phyloP scores from a whole-genome alignment of 2,888 invertebrate genomes.

The Pristionchus arcanus region DNA sequence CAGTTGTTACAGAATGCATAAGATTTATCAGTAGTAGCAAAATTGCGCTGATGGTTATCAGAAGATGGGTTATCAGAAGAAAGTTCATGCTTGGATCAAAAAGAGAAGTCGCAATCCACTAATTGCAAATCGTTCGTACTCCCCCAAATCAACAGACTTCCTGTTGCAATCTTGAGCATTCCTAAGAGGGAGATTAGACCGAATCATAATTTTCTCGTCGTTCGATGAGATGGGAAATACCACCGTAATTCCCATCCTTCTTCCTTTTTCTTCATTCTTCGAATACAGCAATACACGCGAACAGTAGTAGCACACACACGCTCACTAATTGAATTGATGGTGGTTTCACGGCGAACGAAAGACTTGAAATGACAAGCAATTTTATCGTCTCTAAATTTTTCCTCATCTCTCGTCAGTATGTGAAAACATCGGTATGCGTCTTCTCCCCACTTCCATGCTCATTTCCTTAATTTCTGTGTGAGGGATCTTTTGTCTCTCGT shows the following conservation, averaged over 20 bases:
- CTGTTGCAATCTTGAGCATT: neutral
- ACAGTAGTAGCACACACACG: neutral
- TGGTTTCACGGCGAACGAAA: conserved; percentile 6
- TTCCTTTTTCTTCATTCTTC: neutral
- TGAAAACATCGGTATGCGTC: neutral
- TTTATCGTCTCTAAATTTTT: no score
- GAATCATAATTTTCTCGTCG: conserved; percentile 34
- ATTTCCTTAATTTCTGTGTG: neutral
- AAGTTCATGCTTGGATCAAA: no score
- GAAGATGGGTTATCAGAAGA: no score
- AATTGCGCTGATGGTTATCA: no score
- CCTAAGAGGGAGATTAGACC: neutral
- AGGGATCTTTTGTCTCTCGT: neutral
- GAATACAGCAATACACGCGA: neutral
- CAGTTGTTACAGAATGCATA: no score
- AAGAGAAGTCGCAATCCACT: no score
- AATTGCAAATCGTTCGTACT: neutral
- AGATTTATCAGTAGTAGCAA: no score
- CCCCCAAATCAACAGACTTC: neutral
- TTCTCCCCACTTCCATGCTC: conserved; percentile 3
- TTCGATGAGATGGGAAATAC: neutral
- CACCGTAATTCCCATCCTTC: neutral
- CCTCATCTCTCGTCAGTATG: no score
- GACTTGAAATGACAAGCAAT: conserved; percentile 16
- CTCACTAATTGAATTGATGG: conserved; percentile 30